These are phyloP conservation scores for Helostoma temminkii DNA, from an alignment of 2,797 vertebrate species.

Conservation along the genomic window DNA sequence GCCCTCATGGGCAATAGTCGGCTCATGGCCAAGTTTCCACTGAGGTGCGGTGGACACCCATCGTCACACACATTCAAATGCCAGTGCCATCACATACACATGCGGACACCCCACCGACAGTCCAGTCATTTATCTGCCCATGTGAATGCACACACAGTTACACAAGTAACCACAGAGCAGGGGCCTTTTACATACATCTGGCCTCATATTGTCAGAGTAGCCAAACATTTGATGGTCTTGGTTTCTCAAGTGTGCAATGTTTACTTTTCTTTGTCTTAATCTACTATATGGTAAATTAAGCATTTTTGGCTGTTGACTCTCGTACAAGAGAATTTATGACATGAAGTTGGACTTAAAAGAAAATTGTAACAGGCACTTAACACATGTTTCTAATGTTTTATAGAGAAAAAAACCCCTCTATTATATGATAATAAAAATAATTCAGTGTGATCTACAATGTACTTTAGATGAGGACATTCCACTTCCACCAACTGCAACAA, in stretches of 20 bases:
- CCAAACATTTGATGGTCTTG: neutral
- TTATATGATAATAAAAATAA: neutral
- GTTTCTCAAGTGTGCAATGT: neutral
- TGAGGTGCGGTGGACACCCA: conserved; percentile 56
- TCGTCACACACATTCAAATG: conserved; percentile 30
- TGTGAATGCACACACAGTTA: conserved; percentile 31
- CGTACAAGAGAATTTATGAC: neutral
- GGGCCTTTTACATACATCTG: conserved; percentile 13
- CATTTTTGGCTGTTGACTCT: neutral
- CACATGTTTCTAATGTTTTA: neutral
- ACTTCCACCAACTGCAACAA: neutral
- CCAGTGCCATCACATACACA: conserved; percentile 32
- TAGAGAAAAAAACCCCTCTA: too few relatives aligned
- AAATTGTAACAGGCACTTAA: neutral
- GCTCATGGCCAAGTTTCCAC: conserved; percentile 76
- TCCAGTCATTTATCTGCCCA: conserved; percentile 28
- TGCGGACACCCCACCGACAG: conserved; percentile 39
- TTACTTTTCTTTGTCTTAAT: neutral
- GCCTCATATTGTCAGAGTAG: conserved; percentile 2
- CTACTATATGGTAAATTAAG: neutral
- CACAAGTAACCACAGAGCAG: conserved; percentile 11
- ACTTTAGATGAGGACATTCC: neutral
- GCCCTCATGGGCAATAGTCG: conserved; percentile 69
- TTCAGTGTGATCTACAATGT: conserved; percentile 1
- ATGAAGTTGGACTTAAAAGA: too few relatives aligned